Percentiles rank a stretch among this genome's conserved stretches.
Conservation (phyloP, 2,113 vertebrate species). For the Forbesichthys papilliferus region DNA sequence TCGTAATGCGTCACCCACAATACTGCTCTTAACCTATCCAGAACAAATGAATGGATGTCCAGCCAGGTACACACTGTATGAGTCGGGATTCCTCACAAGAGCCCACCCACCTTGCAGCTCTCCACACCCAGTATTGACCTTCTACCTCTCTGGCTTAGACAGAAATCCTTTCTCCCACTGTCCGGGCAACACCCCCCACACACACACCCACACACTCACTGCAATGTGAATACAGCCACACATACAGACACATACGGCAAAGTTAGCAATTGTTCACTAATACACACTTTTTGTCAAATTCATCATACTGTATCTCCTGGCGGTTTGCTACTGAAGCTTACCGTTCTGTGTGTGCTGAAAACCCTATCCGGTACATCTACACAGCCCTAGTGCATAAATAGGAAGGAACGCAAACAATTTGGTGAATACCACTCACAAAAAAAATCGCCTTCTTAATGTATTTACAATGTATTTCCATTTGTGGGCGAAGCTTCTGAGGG, state of each 20-base stretch:
- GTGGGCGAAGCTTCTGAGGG: no score
- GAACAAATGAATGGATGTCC: not conserved
- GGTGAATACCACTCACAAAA: no score
- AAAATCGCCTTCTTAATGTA: no score
- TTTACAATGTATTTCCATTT: no score
- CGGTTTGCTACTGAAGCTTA: no score
- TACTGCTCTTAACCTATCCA: not conserved
- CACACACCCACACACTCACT: constrained; percentile 5
- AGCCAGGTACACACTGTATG: not conserved
- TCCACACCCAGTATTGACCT: constrained; percentile 31
- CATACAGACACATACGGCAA: not conserved
- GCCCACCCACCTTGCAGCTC: constrained; percentile 43
- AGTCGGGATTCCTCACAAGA: constrained; percentile 6
- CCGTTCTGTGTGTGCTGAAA: no score
- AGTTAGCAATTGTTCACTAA: not conserved
- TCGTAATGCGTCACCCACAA: not conserved
- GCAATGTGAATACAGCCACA: not conserved
- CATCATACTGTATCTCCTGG: no score
- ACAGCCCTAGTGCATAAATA: no score
- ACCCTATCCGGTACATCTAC: no score
- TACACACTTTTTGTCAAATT: no score
- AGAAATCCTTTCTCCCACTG: constrained; percentile 28
- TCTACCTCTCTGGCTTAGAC: constrained; percentile 40
- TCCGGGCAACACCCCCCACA: constrained; percentile 1
- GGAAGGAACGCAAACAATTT: no score